A percentile compares a stretch with the other conserved stretches of the same genome.
Conservation (phyloP, 2,113 vertebrate species). For the Gnathonemus echidnorhynchus region DNA sequence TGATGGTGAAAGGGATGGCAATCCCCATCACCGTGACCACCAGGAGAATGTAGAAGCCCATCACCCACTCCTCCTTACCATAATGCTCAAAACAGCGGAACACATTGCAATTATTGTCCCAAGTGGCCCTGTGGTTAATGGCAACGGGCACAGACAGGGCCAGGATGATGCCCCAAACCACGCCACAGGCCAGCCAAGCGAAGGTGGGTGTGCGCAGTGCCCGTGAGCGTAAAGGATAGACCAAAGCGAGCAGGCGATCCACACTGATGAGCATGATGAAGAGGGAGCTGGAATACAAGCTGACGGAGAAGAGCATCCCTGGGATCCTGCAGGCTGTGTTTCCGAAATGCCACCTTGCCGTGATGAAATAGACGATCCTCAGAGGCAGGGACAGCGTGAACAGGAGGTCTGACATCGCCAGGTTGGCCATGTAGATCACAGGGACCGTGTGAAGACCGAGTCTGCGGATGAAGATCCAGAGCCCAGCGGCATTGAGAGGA, state of each 20-base stretch:
- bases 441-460: constrained; percentile 36
- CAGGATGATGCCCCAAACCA: constrained; percentile 32
- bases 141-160: constrained; percentile 26
- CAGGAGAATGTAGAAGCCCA: constrained; percentile 28
- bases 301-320: constrained; percentile 46
- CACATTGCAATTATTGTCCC: background rate
- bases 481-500: constrained; percentile 43
- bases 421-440: constrained; percentile 48
- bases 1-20: constrained; percentile 29
- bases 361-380: constrained; percentile 46
- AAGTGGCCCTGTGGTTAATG: constrained; percentile 4
- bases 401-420: constrained; percentile 48
- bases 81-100: constrained; percentile 29
- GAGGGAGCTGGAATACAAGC: constrained; percentile 46
- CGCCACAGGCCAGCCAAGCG: constrained; percentile 32
- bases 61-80: background rate
- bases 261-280: constrained; percentile 58
- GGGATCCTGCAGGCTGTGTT: constrained; percentile 24
- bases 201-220: constrained; percentile 31
- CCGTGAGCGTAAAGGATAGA: constrained; percentile 48
- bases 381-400: constrained; percentile 42
- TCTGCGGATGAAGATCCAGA: constrained; percentile 44
- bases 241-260: constrained; percentile 53
- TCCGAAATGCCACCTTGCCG: constrained; percentile 28
- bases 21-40: constrained; percentile 17